These are phyloP conservation scores for Cordilura impudica DNA, from an alignment of 2,888 invertebrate genomes.

Conservation along the genomic window DNA sequence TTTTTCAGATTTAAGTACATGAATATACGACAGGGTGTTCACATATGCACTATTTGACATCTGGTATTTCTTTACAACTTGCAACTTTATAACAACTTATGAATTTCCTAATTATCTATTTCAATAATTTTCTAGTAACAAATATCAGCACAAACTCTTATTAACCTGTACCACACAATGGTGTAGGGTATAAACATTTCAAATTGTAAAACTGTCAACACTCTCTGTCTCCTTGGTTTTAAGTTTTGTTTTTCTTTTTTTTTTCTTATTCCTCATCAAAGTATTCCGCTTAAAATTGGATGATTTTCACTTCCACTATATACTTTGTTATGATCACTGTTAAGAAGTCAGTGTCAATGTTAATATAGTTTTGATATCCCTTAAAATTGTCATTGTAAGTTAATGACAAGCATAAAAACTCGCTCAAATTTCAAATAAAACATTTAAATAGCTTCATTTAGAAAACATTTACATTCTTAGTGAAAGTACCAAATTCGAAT, in stretches of 20 bases:
- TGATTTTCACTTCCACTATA: background rate
- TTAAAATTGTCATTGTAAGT: conserved; percentile 61
- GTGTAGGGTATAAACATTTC: background rate
- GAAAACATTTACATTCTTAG: conserved; percentile 9
- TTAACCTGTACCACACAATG: too few species aligned
- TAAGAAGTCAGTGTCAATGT: conserved; percentile 63
- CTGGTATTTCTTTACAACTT: too few species aligned
- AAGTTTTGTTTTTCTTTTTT: background rate
- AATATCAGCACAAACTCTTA: too few species aligned
- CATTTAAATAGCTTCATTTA: conserved; percentile 41
- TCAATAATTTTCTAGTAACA: too few species aligned
- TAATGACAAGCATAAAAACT: conserved; percentile 74
- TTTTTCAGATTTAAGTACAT: too few species aligned
- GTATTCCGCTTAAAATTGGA: conserved; percentile 24
- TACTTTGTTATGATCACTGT: conserved; percentile 10
- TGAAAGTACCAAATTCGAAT: conserved; percentile 15
- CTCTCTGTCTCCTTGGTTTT: conserved; percentile 28
- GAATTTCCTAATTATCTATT: too few species aligned
- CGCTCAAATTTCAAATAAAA: conserved; percentile 73
- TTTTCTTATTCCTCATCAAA: conserved; percentile 33
- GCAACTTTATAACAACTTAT: too few species aligned
- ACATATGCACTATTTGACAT: too few species aligned
- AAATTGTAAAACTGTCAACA: conserved; percentile 54
- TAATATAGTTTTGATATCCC: conserved; percentile 50
- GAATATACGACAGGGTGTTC: too few species aligned